Percentiles rank a stretch among this genome's conserved stretches.
phyloP scores from a whole-genome alignment of 2,797 vertebrate genomes.

The Psittacula echo region DNA sequence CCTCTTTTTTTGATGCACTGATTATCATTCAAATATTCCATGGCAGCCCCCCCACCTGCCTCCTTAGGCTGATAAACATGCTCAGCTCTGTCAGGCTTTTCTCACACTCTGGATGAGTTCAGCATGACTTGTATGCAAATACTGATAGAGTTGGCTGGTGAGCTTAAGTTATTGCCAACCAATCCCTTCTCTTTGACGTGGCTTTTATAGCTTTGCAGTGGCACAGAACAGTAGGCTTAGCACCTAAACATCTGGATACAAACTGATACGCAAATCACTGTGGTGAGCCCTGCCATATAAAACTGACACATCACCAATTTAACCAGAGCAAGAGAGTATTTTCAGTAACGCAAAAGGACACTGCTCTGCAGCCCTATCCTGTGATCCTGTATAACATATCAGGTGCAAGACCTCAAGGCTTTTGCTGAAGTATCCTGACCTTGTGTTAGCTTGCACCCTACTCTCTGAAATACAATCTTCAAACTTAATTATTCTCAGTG shows the following conservation, averaged over 20 bases:
- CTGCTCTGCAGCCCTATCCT: background rate
- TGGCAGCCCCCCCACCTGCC: background rate
- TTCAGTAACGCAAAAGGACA: background rate
- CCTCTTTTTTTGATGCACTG: background rate
- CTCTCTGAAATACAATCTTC: conserved; percentile 2
- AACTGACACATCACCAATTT: background rate
- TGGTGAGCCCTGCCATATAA: background rate
- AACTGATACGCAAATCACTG: background rate
- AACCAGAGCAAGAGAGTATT: background rate
- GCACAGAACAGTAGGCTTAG: conserved; percentile 4
- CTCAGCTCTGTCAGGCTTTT: background rate
- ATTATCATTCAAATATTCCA: background rate
- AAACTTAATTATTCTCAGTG: conserved; percentile 33
- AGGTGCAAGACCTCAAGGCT: background rate
- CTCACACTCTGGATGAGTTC: conserved; percentile 16
- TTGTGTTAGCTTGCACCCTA: background rate
- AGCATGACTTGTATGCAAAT: conserved; percentile 26
- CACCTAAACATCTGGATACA: conserved; percentile 26
- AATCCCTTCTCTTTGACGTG: background rate
- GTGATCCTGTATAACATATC: background rate
- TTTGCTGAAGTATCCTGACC: conserved; percentile 14
- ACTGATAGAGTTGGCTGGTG: background rate
- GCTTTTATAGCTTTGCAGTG: background rate
- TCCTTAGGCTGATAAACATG: background rate
- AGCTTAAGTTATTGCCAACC: background rate